These are phyloP conservation scores for Hyphantria cunea DNA, from an alignment of 1,140 invertebrate genomes.

Conservation along the genomic window DNA sequence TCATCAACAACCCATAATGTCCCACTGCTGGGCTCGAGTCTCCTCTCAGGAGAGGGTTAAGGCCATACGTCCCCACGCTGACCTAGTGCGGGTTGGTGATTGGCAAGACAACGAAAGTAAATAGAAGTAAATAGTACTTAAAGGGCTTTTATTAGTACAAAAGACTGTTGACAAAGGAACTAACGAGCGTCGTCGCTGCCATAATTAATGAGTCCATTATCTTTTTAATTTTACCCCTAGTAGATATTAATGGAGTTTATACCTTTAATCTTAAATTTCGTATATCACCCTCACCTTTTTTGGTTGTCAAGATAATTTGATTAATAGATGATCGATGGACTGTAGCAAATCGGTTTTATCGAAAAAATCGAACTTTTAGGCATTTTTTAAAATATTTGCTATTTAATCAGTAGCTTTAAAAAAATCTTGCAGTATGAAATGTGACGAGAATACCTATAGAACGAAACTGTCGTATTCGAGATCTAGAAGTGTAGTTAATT, in stretches of 20 bases:
- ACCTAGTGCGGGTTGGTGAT: too few relatives aligned
- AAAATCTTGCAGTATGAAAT: too few relatives aligned
- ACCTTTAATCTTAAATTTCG: conserved; percentile 16
- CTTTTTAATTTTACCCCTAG: conserved; percentile 24
- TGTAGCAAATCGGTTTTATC: conserved; percentile 17
- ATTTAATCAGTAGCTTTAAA: too few relatives aligned
- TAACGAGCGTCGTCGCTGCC: conserved; percentile 10
- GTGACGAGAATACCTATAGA: too few relatives aligned
- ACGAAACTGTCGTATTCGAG: too few relatives aligned
- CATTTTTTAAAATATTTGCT: too few relatives aligned
- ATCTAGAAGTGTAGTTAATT: too few relatives aligned
- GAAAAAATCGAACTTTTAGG: conserved; percentile 6
- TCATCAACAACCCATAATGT: too few relatives aligned
- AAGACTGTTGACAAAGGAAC: conserved; percentile 18
- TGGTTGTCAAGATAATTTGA: conserved; percentile 22
- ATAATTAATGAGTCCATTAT: conserved; percentile 27
- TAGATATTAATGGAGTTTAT: conserved; percentile 21
- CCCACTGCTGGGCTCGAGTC: too few relatives aligned
- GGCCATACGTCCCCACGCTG: too few relatives aligned
- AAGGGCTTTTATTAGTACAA: conserved; percentile 21
- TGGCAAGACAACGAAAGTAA: too few relatives aligned
- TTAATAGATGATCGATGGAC: conserved; percentile 27
- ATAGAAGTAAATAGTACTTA: conserved; percentile 18
- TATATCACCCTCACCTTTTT: conserved; percentile 18
- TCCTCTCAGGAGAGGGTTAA: too few relatives aligned